phyloP scores from a whole-genome alignment of 1,140 invertebrate genomes.

The Schlechtendalia chinensis region DNA sequence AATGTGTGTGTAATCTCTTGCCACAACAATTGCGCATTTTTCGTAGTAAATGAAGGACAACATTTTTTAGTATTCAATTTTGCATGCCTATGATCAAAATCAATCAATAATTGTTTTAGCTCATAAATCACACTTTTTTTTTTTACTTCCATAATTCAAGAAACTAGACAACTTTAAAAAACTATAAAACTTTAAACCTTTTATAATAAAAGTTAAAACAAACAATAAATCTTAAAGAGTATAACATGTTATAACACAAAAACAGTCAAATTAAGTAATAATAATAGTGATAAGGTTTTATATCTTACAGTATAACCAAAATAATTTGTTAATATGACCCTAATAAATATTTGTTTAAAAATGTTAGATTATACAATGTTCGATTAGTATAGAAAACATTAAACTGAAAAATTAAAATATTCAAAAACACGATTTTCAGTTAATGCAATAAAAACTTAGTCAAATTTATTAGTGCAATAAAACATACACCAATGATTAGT shows the following conservation, averaged over 20 bases:
- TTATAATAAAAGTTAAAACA: no score
- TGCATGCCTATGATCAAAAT: no score
- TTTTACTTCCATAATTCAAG: background rate
- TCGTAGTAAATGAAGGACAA: background rate
- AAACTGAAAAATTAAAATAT: background rate
- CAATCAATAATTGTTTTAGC: constrained; percentile 1
- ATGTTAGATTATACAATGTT: background rate
- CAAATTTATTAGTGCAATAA: background rate
- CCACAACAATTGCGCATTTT: background rate
- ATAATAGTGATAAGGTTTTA: background rate
- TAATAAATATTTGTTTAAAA: background rate
- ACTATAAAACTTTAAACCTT: no score
- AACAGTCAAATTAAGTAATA: background rate
- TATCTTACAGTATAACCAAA: background rate
- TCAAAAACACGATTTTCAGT: background rate
- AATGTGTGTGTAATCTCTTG: background rate
- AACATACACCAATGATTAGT: background rate
- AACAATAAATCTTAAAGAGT: no score
- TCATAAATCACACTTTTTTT: constrained; percentile 26
- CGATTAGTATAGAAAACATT: background rate
- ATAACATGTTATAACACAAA: no score
- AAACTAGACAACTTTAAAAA: background rate
- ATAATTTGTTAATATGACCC: background rate
- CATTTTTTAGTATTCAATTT: constrained; percentile 2
- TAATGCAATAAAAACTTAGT: background rate